A percentile compares a stretch with the other conserved stretches of the same genome.
Evolutionary conservation across 2,797 vertebrate species (phyloP).

Genomic region (Protosalanx chinensis): DNA sequence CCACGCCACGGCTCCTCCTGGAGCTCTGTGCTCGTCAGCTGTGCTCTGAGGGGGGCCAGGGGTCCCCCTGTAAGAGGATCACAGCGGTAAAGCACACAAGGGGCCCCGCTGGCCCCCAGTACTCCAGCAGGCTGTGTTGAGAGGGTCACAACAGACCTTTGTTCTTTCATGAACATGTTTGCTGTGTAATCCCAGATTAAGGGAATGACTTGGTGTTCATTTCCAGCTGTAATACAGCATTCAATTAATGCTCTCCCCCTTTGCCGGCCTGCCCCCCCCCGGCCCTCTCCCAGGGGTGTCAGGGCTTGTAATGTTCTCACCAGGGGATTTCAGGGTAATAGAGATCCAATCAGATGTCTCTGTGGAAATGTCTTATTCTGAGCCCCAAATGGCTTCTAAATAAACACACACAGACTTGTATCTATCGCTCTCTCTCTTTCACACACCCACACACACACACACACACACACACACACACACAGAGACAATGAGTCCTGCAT

Average conservation of each 20-base stretch:
- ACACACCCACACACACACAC: conserved; percentile 73
- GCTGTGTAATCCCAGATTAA: conserved; percentile 92
- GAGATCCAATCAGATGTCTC: conserved; percentile 89
- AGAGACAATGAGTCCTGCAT: conserved; percentile 39
- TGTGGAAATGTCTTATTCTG: conserved; percentile 84
- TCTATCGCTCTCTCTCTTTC: conserved; percentile 56
- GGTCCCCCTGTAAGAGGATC: conserved; percentile 55
- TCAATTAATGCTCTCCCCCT: conserved; percentile 63
- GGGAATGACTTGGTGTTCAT: conserved; percentile 83
- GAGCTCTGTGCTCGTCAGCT: too few species aligned
- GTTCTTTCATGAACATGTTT: conserved; percentile 83
- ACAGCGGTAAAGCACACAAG: conserved; percentile 67
- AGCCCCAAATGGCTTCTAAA: conserved; percentile 83
- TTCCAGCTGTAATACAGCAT: conserved; percentile 76
- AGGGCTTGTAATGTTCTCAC: conserved; percentile 72
- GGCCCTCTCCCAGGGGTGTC: conserved; percentile 64
- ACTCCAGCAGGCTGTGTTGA: conserved; percentile 72
- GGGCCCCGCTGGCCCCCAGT: conserved; percentile 56
- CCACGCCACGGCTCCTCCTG: not conserved
- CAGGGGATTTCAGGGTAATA: conserved; percentile 76
- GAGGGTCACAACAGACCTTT: conserved; percentile 73
- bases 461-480: conserved; percentile 56
- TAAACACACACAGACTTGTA: conserved; percentile 69
- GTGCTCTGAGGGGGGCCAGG: conserved; percentile 27
- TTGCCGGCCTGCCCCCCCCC: conserved; percentile 60